Percentiles rank a stretch among this genome's conserved stretches.
These are phyloP conservation scores for Pachypeltis micranthus DNA, from an alignment of 1,140 invertebrate species.

Conservation along the genomic window DNA sequence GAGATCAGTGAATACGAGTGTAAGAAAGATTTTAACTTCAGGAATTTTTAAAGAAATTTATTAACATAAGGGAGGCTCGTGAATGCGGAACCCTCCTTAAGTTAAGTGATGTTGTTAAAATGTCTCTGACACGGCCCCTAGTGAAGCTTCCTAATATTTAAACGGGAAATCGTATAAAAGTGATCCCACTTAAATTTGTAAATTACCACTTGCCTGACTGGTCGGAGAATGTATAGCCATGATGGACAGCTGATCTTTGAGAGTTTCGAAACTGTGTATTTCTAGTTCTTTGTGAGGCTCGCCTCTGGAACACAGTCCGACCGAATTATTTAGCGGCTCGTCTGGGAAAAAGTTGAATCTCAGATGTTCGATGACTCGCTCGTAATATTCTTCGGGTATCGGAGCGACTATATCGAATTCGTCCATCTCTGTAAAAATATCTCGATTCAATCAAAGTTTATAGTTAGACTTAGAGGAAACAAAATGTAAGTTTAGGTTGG, in stretches of 20 bases:
- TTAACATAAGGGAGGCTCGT: no score
- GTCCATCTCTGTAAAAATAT: constrained; percentile 8
- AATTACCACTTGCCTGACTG: constrained; percentile 43
- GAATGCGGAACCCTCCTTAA: no score
- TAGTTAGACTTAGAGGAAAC: not conserved
- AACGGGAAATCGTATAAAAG: no score
- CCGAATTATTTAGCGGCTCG: constrained; percentile 63
- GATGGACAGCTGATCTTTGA: constrained; percentile 57
- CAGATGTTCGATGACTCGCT: constrained; percentile 54
- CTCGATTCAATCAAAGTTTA: not conserved
- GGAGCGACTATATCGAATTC: constrained; percentile 23
- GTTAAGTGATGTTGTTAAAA: no score
- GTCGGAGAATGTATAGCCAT: constrained; percentile 43
- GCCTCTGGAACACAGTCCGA: constrained; percentile 50
- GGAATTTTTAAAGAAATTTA: no score
- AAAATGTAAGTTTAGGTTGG: not conserved
- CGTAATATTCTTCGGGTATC: constrained; percentile 25
- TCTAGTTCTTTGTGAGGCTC: constrained; percentile 57
- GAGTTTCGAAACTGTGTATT: constrained; percentile 52
- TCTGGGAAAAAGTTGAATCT: constrained; percentile 62
- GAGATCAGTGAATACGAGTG: no score
- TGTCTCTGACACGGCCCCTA: no score
- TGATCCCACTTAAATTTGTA: no score
- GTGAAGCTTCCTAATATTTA: no score
- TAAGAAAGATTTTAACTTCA: no score